These are phyloP conservation scores for Cydia amplana DNA, from an alignment of 1,140 invertebrate species.

Conservation along the genomic window DNA sequence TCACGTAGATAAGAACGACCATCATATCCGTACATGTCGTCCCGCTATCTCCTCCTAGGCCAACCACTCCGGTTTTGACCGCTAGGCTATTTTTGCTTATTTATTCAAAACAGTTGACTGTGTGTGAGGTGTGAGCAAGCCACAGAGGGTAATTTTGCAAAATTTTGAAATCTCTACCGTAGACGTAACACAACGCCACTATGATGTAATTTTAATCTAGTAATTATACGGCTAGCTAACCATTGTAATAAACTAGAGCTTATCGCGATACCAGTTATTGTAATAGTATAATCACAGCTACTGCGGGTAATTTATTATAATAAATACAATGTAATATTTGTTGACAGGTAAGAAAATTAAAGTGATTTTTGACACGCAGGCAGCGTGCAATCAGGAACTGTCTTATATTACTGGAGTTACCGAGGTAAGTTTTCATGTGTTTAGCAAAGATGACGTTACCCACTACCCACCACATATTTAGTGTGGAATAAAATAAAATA, in stretches of 20 bases:
- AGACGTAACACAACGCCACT: neutral
- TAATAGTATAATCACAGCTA: neutral
- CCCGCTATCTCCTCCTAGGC: too few species aligned
- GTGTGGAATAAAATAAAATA: too few species aligned
- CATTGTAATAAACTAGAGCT: slow-evolving; percentile 8
- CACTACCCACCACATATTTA: too few species aligned
- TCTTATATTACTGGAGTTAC: neutral
- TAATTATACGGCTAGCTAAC: slow-evolving; percentile 16
- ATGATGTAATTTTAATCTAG: slow-evolving; percentile 12
- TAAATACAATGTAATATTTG: neutral
- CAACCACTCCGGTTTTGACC: too few species aligned
- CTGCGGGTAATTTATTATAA: neutral
- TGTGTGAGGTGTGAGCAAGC: neutral
- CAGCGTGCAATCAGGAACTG: neutral
- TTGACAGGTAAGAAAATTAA: neutral
- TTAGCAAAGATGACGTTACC: too few species aligned
- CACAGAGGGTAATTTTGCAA: neutral
- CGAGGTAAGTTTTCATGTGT: neutral
- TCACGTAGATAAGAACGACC: too few species aligned
- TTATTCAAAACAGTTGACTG: too few species aligned
- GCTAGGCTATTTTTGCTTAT: too few species aligned
- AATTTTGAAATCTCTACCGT: slow-evolving; percentile 7
- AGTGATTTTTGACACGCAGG: neutral
- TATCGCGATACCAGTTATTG: neutral
- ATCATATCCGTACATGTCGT: too few species aligned